A percentile compares a stretch with the other conserved stretches of the same genome.
Evolutionary conservation across 2,888 invertebrate species (phyloP).

Genomic region (Metopia argyrocephala): DNA sequence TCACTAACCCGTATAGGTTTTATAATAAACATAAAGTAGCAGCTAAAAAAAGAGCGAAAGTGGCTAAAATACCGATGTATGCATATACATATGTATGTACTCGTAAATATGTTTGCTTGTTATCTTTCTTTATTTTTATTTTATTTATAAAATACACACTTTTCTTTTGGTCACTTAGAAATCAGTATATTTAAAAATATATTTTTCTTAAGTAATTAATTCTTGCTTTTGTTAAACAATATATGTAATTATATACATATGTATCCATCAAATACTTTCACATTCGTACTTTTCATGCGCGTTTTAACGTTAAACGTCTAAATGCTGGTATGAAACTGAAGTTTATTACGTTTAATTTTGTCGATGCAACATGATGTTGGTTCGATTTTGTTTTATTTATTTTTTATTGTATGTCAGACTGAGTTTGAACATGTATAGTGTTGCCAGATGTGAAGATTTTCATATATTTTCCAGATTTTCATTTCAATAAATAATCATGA

Average conservation of each 20-base stretch:
- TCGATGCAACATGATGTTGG: constrained; percentile 13
- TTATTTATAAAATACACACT: constrained; percentile 1
- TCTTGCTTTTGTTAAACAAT: constrained; percentile 20
- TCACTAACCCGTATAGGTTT: constrained; percentile 2
- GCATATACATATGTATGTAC: too few species aligned
- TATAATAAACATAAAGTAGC: not conserved
- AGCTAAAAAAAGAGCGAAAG: not conserved
- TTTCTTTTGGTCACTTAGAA: not conserved
- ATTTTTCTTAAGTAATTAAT: not conserved
- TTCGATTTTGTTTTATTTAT: constrained; percentile 5
- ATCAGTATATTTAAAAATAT: not conserved
- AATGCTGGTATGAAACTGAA: constrained; percentile 44
- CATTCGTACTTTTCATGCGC: constrained; percentile 19
- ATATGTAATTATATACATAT: too few species aligned
- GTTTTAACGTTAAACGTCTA: not conserved
- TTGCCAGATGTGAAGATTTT: too few species aligned
- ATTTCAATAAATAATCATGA: too few species aligned
- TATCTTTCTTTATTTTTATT: constrained; percentile 38
- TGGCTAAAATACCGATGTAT: too few species aligned
- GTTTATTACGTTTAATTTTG: not conserved
- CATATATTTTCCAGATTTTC: too few species aligned
- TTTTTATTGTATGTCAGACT: not conserved
- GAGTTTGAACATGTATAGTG: constrained; percentile 22
- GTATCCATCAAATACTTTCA: not conserved
- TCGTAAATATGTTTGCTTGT: too few species aligned